Evolutionary conservation across 2,113 vertebrate species (phyloP), one percentile per base, ranked within the genome.

Genomic region (Scytalopus superciliaris): DNA sequence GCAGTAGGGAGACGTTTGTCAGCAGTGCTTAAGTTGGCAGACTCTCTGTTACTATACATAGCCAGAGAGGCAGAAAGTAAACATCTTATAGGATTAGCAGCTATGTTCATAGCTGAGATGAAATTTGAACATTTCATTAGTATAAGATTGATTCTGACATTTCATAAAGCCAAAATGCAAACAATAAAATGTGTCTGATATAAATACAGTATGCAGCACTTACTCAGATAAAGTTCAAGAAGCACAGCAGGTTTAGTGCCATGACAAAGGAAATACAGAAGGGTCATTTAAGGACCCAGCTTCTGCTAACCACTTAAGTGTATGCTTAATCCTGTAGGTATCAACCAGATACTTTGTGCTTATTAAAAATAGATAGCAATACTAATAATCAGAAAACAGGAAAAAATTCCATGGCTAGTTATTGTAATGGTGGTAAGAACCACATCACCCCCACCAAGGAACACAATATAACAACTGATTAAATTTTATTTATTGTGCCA

Each of bases 101-200:
- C 84, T 94, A 73, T 94, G 93, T 84, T 96, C 89, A 84, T 83
- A 89, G 94, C 91, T 85, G 90, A 97, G 94, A 97, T 96, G 89
- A 94, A 96, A 97, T 95, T 94, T 96, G 97, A 94, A 94, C 89
- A 94, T 95, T 97, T 97, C 94, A 95, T 96, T 96, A 97, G 94
- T 96, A 47, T 90, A 96, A 94, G 95, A 94, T 83, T 96, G 96
- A 91, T 94, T 93, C 95, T 97, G 97, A 97, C 97, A 97, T 97
- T 97, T 97, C 95, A 52, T 73, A 96, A 95, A 97, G 94, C 95
- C 96, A 88, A 95, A 97, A 96, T 81, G 95, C 96, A 97, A 97
- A 97, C 96, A 97, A 91, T 94, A 90, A 90, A 90, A 81, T 84
- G 69, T 74, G 79, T 90, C 90, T 93, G 92, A 90, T 96, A 93